Evolutionary conservation across 2,888 invertebrate species (phyloP).

Genomic region (Pelosia muscerda): DNA sequence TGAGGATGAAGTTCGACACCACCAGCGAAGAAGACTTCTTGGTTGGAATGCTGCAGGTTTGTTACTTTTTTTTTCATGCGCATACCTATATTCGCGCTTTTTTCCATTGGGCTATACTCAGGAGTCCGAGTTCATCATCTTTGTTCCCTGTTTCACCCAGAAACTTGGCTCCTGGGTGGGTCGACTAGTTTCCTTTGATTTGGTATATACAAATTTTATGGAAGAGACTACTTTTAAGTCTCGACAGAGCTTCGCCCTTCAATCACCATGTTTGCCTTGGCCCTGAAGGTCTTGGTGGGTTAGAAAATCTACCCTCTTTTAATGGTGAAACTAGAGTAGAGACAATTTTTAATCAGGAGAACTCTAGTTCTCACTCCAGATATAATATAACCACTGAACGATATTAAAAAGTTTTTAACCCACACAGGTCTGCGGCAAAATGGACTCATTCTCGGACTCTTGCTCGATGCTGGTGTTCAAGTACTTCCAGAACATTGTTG

Average conservation of each 20-base stretch:
- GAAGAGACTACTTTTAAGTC: not conserved
- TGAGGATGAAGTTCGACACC: constrained; percentile 85
- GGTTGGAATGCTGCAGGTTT: constrained; percentile 83
- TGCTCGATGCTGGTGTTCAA: constrained; percentile 91
- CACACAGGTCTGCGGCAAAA: constrained; percentile 88
- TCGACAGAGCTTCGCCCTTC: not conserved
- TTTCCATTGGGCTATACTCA: not conserved
- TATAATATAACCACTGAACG: too few relatives aligned
- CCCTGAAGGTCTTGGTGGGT: too few relatives aligned
- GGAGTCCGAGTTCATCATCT: too few relatives aligned
- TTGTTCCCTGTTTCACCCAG: too few relatives aligned
- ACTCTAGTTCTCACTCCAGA: too few relatives aligned
- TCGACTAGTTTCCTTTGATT: not conserved
- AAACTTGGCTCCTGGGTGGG: too few relatives aligned
- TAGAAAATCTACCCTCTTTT: too few relatives aligned
- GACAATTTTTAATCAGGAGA: too few relatives aligned
- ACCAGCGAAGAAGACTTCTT: constrained; percentile 87
- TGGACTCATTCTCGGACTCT: constrained; percentile 92
- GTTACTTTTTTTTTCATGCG: not conserved
- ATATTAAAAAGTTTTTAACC: not conserved
- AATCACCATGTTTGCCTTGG: too few relatives aligned
- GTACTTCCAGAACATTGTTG: constrained; percentile 91
- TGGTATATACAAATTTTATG: not conserved
- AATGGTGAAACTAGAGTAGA: too few relatives aligned
- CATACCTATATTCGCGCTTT: too few relatives aligned